phyloP scores from a whole-genome alignment of 2,113 vertebrate species.

The Rattus norvegicus region GRCr8 NC_086026.1:121609001-121609500 shows the following conservation, averaged over 20 bases:
- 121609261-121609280: not conserved
- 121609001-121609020: not conserved
- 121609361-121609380: no score
- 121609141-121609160: not conserved
- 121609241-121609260: not conserved
- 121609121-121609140: not conserved
- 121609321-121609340: not conserved
- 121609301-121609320: not conserved
- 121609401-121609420: not conserved
- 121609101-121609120: not conserved
- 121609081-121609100: not conserved
- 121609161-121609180: not conserved
- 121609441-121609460: not conserved
- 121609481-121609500: not conserved
- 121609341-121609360: not conserved
- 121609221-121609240: not conserved
- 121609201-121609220: not conserved
- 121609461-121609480: not conserved
- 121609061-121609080: not conserved
- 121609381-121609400: not conserved
- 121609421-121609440: not conserved
- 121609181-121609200: not conserved
- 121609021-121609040: not conserved
- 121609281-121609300: not conserved
- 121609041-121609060: not conserved